Conservation (phyloP, 1,140 invertebrate species). For the Aphaenogaster floridana region DNA sequence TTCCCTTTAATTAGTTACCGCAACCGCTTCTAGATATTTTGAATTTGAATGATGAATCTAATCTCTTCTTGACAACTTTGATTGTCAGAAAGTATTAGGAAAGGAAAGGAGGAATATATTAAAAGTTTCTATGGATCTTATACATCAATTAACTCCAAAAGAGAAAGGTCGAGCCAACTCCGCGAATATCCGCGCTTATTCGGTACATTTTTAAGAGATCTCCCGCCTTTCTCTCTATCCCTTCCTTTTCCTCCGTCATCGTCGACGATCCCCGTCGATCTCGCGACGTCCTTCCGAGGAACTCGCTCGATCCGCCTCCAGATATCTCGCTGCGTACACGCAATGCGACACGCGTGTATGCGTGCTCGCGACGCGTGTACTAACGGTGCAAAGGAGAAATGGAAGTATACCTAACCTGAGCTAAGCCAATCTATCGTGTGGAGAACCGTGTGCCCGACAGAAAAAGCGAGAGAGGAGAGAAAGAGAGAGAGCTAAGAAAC, state of each 20-base stretch:
- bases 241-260: neutral
- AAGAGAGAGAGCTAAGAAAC: slow-evolving; percentile 21
- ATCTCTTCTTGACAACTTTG: neutral
- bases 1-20: neutral
- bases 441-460: slow-evolving; percentile 67
- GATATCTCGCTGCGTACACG: slow-evolving; percentile 40
- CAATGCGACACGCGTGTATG: slow-evolving; percentile 10
- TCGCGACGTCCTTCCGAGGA: slow-evolving; percentile 63
- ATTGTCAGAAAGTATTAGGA: neutral
- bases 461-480: slow-evolving; percentile 30
- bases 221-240: neutral
- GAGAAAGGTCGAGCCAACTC: neutral
- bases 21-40: neutral
- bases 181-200: slow-evolving; percentile 2
- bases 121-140: neutral
- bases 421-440: slow-evolving; percentile 77
- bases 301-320: slow-evolving; percentile 67
- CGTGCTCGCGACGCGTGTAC: slow-evolving; percentile 42
- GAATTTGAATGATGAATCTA: neutral
- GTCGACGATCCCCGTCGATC: slow-evolving; percentile 42
- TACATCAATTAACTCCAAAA: slow-evolving; percentile 1
- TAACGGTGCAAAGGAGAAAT: slow-evolving; percentile 71
- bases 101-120: neutral
- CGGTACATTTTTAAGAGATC: slow-evolving; percentile 3
- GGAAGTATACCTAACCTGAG: slow-evolving; percentile 79